Evolutionary conservation across 1,140 invertebrate species (phyloP).

Genomic region (Argopecten irradians): DNA sequence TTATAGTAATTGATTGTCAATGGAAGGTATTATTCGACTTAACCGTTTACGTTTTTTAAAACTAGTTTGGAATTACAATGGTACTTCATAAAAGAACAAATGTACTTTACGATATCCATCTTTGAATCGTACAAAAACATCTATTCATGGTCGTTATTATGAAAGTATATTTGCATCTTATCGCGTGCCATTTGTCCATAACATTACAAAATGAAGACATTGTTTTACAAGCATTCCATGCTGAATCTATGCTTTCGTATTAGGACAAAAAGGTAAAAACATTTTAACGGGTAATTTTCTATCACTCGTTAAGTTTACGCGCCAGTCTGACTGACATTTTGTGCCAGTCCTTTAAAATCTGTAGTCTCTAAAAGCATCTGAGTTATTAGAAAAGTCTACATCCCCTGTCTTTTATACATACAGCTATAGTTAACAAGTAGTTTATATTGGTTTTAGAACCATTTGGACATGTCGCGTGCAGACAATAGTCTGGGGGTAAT

Average conservation of each 20-base stretch:
- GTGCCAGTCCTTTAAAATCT: not conserved
- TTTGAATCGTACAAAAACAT: not conserved
- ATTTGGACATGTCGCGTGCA: not conserved
- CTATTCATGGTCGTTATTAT: not conserved
- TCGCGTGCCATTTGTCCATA: not conserved
- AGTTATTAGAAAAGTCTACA: not conserved
- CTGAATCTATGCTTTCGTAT: not conserved
- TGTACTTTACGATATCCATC: not conserved
- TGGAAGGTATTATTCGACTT: too few species aligned
- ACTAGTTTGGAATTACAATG: too few species aligned
- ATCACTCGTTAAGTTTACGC: not conserved
- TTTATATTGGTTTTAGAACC: not conserved
- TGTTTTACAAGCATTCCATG: not conserved
- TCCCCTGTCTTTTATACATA: not conserved
- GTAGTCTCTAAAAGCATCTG: not conserved
- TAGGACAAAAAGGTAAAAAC: not conserved
- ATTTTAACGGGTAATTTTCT: not conserved
- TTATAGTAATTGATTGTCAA: too few species aligned
- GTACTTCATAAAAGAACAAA: not conserved
- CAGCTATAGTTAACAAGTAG: not conserved
- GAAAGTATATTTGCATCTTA: not conserved
- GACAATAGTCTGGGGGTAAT: not conserved
- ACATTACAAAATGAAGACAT: not conserved
- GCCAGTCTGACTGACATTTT: not conserved
- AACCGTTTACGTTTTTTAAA: too few species aligned